Percentiles rank a stretch among this genome's conserved stretches.
These are phyloP conservation scores for Nicator chloris DNA, from an alignment of 2,113 vertebrate species.

Conservation along the genomic window DNA sequence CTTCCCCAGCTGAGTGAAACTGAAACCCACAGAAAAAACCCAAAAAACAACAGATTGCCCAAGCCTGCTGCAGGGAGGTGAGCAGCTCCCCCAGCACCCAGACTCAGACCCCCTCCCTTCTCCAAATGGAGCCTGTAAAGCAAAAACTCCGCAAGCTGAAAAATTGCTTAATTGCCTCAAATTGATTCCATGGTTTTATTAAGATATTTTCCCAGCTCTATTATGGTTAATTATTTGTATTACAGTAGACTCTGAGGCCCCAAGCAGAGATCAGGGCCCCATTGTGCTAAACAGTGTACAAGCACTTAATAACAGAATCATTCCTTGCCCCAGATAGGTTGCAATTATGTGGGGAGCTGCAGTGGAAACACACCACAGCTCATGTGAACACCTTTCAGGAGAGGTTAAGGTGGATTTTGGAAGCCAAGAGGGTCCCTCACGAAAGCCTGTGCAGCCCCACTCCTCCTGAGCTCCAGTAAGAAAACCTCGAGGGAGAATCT, in stretches of 20 bases:
- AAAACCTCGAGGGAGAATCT: neutral
- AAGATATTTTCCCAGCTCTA: conserved; percentile 59
- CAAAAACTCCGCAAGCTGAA: conserved; percentile 41
- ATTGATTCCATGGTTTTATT: conserved; percentile 59
- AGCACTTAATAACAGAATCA: conserved; percentile 34
- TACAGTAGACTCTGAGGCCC: conserved; percentile 51
- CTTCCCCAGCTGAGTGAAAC: neutral
- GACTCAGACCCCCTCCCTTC: neutral
- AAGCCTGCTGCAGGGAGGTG: neutral
- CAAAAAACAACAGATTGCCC: neutral
- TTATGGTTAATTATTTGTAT: conserved; percentile 65
- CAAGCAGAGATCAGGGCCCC: conserved; percentile 52
- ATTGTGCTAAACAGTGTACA: conserved; percentile 28
- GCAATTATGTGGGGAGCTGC: neutral
- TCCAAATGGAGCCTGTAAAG: neutral
- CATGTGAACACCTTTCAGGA: neutral
- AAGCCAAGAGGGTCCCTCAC: neutral
- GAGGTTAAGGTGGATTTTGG: neutral
- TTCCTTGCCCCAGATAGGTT: conserved; percentile 28
- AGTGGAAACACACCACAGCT: neutral
- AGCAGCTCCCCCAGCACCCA: neutral
- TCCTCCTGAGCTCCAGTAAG: neutral
- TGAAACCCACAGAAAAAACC: neutral
- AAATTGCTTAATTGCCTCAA: conserved; percentile 59
- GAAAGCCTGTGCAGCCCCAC: neutral